Percentiles rank a stretch among this genome's conserved stretches.
Conservation (phyloP, 2,113 vertebrate genomes). For the Athene noctua region DNA sequence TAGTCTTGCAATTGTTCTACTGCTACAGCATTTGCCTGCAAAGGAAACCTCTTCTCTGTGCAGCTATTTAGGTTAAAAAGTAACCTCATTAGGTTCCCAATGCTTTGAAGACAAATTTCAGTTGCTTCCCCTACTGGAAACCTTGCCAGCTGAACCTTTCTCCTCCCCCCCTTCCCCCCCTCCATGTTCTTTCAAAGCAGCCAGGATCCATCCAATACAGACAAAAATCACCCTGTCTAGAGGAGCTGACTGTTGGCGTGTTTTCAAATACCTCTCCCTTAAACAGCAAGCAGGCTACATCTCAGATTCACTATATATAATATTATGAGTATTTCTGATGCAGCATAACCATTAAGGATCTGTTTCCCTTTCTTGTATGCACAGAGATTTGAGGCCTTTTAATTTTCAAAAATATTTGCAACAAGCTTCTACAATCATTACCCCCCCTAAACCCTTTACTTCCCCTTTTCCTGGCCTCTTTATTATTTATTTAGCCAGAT, state of each 20-base stretch:
- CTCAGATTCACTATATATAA: background rate
- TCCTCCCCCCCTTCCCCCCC: background rate
- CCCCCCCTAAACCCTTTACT: slow-evolving; percentile 36
- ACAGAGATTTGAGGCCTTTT: background rate
- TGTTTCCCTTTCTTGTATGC: background rate
- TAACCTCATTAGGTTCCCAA: slow-evolving; percentile 62
- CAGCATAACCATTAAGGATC: background rate
- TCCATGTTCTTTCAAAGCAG: slow-evolving; percentile 54
- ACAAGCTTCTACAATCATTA: slow-evolving; percentile 7
- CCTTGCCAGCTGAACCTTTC: slow-evolving; percentile 62
- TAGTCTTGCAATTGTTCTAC: slow-evolving; percentile 56
- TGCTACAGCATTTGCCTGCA: slow-evolving; percentile 51
- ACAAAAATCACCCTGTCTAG: slow-evolving; percentile 66
- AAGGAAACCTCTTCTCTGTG: slow-evolving; percentile 56
- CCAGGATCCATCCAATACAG: slow-evolving; percentile 60
- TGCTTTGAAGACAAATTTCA: slow-evolving; percentile 64
- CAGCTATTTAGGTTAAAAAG: slow-evolving; percentile 65
- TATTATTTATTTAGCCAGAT: slow-evolving; percentile 79
- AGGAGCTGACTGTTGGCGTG: slow-evolving; percentile 55
- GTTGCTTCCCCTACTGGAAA: slow-evolving; percentile 64
- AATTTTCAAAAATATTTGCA: slow-evolving; percentile 29
- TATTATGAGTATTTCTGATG: slow-evolving; percentile 19
- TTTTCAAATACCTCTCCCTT: slow-evolving; percentile 67
- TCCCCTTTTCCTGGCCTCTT: slow-evolving; percentile 66
- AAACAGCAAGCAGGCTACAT: slow-evolving; percentile 28